A percentile compares a stretch with the other conserved stretches of the same genome.
phyloP scores from a whole-genome alignment of 1,140 invertebrate genomes.

The Cotesia typhae region DNA sequence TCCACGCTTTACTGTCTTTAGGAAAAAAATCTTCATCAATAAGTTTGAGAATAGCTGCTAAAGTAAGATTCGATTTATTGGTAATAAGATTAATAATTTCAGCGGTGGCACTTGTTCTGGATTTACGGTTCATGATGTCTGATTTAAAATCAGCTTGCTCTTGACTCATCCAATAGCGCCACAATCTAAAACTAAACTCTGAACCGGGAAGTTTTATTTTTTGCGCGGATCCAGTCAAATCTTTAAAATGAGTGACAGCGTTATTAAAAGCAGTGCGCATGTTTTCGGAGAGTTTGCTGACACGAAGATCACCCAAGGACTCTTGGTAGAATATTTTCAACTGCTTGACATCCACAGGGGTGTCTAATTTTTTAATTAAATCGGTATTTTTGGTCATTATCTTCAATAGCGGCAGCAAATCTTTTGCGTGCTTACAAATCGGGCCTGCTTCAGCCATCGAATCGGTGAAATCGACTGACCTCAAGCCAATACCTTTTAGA shows the following conservation, averaged over 20 bases:
- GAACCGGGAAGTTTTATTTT: conserved; percentile 69
- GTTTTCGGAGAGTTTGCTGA: conserved; percentile 76
- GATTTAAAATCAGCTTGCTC: conserved; percentile 71
- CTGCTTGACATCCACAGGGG: conserved; percentile 72
- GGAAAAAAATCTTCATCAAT: conserved; percentile 73
- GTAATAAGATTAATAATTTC: conserved; percentile 57
- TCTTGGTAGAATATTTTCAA: conserved; percentile 84
- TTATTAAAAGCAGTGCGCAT: conserved; percentile 72
- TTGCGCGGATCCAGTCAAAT: conserved; percentile 60
- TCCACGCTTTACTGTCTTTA: conserved; percentile 71
- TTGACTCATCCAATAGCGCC: conserved; percentile 79
- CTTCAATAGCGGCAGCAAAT: conserved; percentile 78
- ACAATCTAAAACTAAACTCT: conserved; percentile 72
- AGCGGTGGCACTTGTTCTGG: conserved; percentile 50
- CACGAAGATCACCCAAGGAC: conserved; percentile 71
- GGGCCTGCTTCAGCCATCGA: conserved; percentile 80
- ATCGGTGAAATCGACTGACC: conserved; percentile 66
- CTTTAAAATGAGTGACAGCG: conserved; percentile 65
- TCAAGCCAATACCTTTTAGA: conserved; percentile 69
- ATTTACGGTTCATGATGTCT: conserved; percentile 71
- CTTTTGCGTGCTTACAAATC: conserved; percentile 78
- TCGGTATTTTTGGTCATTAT: conserved; percentile 68
- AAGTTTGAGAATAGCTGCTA: conserved; percentile 75
- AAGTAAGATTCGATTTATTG: conserved; percentile 69
- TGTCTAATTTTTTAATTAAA: conserved; percentile 56